Percentiles rank a stretch among this genome's conserved stretches.
Evolutionary conservation across 1,140 invertebrate species (phyloP).

Genomic region (Nephila pilipes): DNA sequence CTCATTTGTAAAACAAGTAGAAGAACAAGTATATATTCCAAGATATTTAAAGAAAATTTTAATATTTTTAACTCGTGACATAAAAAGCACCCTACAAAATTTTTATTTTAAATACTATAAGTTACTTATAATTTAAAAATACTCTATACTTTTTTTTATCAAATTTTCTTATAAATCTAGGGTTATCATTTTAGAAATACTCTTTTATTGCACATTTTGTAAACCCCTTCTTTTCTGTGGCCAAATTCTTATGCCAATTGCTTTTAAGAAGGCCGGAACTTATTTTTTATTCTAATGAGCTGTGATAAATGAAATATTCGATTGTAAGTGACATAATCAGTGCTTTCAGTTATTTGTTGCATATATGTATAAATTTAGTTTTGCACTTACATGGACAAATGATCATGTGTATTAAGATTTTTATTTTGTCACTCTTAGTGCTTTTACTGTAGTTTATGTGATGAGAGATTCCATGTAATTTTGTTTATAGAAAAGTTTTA

Average conservation of each 20-base stretch:
- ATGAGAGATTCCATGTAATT: slow-evolving; percentile 72
- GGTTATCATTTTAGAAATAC: not conserved
- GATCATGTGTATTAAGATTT: slow-evolving; percentile 52
- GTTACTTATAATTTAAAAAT: not conserved
- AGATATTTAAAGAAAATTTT: no score
- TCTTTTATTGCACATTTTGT: not conserved
- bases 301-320: slow-evolving; percentile 66
- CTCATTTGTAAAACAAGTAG: no score
- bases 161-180: not conserved
- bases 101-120: no score
- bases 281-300: slow-evolving; percentile 65
- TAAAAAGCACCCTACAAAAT: no score
- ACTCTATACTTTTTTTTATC: not conserved
- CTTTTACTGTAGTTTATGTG: slow-evolving; percentile 72
- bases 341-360: slow-evolving; percentile 74
- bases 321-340: slow-evolving; percentile 68
- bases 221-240: slow-evolving; percentile 29
- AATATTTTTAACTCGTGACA: no score
- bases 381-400: slow-evolving; percentile 55
- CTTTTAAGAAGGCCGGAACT: slow-evolving; percentile 33
- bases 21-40: no score
- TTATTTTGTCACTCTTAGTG: slow-evolving; percentile 73
- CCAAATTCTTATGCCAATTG: slow-evolving; percentile 55
- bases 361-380: slow-evolving; percentile 63
- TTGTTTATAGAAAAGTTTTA: slow-evolving; percentile 68